Percentiles rank a stretch among this genome's conserved stretches.
Evolutionary conservation across 1,140 invertebrate species (phyloP).

Genomic region (Acromyrmex charruanus): DNA sequence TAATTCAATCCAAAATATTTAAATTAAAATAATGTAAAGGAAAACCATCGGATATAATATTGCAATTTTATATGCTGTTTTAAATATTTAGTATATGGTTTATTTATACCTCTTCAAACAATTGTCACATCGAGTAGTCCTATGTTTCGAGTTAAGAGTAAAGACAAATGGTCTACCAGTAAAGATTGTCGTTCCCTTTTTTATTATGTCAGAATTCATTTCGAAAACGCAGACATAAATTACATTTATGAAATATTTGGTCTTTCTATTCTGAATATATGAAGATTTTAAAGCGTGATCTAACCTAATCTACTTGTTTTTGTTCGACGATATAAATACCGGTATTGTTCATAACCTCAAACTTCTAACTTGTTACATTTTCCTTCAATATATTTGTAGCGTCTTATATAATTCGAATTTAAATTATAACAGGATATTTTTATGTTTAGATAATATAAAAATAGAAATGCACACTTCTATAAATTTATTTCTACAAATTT

Average conservation of each 20-base stretch:
- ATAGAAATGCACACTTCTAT: not conserved
- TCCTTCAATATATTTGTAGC: not conserved
- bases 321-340: not conserved
- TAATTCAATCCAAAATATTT: not conserved
- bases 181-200: slow-evolving; percentile 86
- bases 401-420: not conserved
- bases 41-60: slow-evolving; percentile 56
- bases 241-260: not conserved
- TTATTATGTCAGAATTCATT: slow-evolving; percentile 73
- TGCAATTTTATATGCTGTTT: slow-evolving; percentile 19
- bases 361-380: not conserved
- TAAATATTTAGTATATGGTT: not conserved
- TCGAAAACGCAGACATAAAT: not conserved
- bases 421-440: not conserved
- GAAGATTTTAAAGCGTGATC: slow-evolving; percentile 7
- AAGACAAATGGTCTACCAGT: slow-evolving; percentile 89
- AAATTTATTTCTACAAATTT: not conserved
- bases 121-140: slow-evolving; percentile 88
- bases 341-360: not conserved
- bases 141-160: slow-evolving; percentile 87
- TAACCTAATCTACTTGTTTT: not conserved
- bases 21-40: slow-evolving; percentile 13
- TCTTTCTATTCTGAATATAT: not conserved
- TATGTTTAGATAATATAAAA: not conserved
- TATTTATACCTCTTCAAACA: slow-evolving; percentile 88